Conservation (phyloP, 2,797 vertebrate species). For the Nannoperca obscura region DNA sequence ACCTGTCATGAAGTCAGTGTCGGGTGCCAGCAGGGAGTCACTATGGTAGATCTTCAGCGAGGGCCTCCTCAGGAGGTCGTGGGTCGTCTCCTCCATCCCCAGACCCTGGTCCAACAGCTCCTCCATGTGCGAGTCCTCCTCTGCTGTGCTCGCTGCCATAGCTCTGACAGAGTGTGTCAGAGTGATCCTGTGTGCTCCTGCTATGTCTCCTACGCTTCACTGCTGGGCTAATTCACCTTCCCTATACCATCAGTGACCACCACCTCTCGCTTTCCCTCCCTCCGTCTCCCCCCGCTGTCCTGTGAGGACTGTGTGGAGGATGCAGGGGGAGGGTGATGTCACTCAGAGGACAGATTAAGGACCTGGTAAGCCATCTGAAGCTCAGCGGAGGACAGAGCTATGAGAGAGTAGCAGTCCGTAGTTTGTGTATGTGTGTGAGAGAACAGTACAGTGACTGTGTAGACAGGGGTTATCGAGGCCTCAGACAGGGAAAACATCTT, state of each 20-base stretch:
- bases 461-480: slow-evolving; percentile 13
- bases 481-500: slow-evolving; percentile 32
- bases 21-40: slow-evolving; percentile 78
- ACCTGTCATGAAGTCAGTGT: slow-evolving; percentile 85
- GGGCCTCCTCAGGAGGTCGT: slow-evolving; percentile 61
- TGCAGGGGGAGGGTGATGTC: slow-evolving; percentile 70
- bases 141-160: slow-evolving; percentile 45
- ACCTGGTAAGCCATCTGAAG: slow-evolving; percentile 75
- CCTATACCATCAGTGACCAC: slow-evolving; percentile 29
- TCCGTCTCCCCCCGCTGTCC: slow-evolving; percentile 33
- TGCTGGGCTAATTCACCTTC: slow-evolving; percentile 60
- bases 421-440: slow-evolving; percentile 7
- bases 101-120: slow-evolving; percentile 74
- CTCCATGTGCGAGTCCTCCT: slow-evolving; percentile 69
- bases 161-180: slow-evolving; percentile 6
- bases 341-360: slow-evolving; percentile 79
- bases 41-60: slow-evolving; percentile 73
- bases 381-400: slow-evolving; percentile 51
- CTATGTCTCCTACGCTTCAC: slow-evolving; percentile 28
- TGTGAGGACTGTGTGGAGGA: slow-evolving; percentile 35
- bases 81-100: slow-evolving; percentile 74
- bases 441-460: background rate
- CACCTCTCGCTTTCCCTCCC: slow-evolving; percentile 39
- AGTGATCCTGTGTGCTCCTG: slow-evolving; percentile 3
- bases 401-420: slow-evolving; percentile 16